phyloP scores from a whole-genome alignment of 2,888 invertebrate species.

The Erpobdella octoculata region DNA sequence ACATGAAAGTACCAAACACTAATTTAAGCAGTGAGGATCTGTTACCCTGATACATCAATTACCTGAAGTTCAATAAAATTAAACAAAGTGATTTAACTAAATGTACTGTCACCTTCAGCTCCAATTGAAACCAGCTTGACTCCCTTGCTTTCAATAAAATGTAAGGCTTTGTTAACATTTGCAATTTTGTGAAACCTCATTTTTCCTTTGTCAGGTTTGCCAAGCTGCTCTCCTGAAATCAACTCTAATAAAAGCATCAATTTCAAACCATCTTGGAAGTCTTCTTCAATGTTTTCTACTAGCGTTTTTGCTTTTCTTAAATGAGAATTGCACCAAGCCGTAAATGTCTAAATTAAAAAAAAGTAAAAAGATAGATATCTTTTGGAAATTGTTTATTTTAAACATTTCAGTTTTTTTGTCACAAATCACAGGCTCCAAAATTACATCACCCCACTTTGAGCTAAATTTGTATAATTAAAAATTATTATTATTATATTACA shows the following conservation, averaged over 20 bases:
- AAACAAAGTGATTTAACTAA: constrained; percentile 3
- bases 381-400: too few species aligned
- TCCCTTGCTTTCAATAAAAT: constrained; percentile 96
- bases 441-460: too few species aligned
- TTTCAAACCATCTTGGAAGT: constrained; percentile 97
- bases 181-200: constrained; percentile 98
- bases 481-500: too few species aligned
- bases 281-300: constrained; percentile 98
- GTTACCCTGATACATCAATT: neutral
- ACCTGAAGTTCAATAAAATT: neutral
- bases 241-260: constrained; percentile 96
- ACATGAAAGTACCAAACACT: too few species aligned
- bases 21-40: neutral
- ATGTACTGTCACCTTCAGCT: constrained; percentile 69
- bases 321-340: constrained; percentile 99
- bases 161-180: constrained; percentile 97
- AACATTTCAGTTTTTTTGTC: too few species aligned
- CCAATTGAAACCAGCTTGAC: constrained; percentile 98
- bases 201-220: constrained; percentile 97
- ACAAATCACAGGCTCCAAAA: too few species aligned
- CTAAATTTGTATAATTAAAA: too few species aligned
- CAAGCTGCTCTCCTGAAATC: constrained; percentile 87
- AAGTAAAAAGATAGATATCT: neutral
- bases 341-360: constrained; percentile 77
- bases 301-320: constrained; percentile 95